Evolutionary conservation across 2,113 vertebrate genomes (phyloP).

Genomic region (Potamarius usumacintae): DNA sequence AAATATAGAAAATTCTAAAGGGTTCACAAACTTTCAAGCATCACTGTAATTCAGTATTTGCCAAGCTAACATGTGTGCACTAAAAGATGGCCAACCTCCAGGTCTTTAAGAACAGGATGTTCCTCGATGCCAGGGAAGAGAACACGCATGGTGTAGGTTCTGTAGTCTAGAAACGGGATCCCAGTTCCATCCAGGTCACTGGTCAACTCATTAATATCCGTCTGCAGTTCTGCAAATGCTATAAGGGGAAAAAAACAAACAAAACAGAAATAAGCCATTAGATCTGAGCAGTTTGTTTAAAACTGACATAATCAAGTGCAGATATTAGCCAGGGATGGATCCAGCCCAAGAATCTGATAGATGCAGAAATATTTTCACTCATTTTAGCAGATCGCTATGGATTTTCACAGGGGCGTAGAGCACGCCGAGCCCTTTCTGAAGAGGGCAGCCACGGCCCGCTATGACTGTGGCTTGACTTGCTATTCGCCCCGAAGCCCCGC

Average conservation of each 20-base stretch:
- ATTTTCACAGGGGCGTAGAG: too few species aligned
- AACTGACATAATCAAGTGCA: not conserved
- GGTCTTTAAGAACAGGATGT: conserved; percentile 91
- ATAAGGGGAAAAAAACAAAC: conserved; percentile 43
- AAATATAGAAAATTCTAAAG: too few species aligned
- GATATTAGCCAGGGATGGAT: not conserved
- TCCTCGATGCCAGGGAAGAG: conserved; percentile 97
- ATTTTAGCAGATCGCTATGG: too few species aligned
- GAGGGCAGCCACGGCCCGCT: too few species aligned
- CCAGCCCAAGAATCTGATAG: too few species aligned
- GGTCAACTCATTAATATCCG: conserved; percentile 94
- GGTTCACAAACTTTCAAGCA: too few species aligned
- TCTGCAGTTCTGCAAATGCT: conserved; percentile 98
- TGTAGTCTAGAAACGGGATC: conserved; percentile 95
- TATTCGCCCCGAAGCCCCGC: too few species aligned
- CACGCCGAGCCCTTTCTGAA: too few species aligned
- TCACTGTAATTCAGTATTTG: not conserved
- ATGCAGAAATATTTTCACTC: too few species aligned
- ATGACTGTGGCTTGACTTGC: too few species aligned
- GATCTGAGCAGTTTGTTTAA: not conserved
- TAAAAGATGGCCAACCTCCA: conserved; percentile 79
- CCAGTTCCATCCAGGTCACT: conserved; percentile 94
- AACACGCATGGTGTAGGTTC: conserved; percentile 96
- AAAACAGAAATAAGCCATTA: not conserved
- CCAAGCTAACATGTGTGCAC: not conserved